Evolutionary conservation across 2,797 vertebrate genomes (phyloP).

Genomic region (Denticeps clupeoides): DNA sequence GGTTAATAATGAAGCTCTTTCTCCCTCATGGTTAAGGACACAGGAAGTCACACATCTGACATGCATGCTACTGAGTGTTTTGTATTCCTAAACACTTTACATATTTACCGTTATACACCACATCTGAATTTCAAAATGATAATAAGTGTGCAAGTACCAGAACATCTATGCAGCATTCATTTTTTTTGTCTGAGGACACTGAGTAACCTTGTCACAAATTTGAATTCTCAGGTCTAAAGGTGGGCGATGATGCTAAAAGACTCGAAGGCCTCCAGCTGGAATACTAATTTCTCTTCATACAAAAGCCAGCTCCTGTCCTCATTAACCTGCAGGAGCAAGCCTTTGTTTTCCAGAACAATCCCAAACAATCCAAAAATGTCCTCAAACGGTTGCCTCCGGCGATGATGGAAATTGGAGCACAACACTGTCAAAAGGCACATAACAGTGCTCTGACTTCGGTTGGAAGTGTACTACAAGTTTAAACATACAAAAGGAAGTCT

Average conservation of each 20-base stretch:
- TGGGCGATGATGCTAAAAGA: conserved; percentile 23
- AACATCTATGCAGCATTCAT: too few relatives aligned
- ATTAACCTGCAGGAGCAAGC: conserved; percentile 54
- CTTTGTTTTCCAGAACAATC: conserved; percentile 37
- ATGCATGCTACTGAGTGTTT: not conserved
- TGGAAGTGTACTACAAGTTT: too few relatives aligned
- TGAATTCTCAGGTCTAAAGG: conserved; percentile 3
- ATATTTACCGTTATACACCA: too few relatives aligned
- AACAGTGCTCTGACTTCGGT: too few relatives aligned
- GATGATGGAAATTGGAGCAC: too few relatives aligned
- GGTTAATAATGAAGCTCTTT: conserved; percentile 5
- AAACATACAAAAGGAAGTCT: too few relatives aligned
- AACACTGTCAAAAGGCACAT: too few relatives aligned
- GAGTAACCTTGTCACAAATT: conserved; percentile 4
- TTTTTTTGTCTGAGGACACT: not conserved
- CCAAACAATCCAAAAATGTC: conserved; percentile 32
- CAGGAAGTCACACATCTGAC: not conserved
- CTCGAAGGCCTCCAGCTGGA: conserved; percentile 14
- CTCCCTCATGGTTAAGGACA: not conserved
- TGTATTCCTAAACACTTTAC: too few relatives aligned
- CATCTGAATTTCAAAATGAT: too few relatives aligned
- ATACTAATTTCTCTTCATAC: conserved; percentile 30
- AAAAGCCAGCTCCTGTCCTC: conserved; percentile 28
- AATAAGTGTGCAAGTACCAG: too few relatives aligned
- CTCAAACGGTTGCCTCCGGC: conserved; percentile 27